Percentiles rank a stretch among this genome's conserved stretches.
phyloP scores from a whole-genome alignment of 2,888 invertebrate species.

The Herminia tarsipennalis region DNA sequence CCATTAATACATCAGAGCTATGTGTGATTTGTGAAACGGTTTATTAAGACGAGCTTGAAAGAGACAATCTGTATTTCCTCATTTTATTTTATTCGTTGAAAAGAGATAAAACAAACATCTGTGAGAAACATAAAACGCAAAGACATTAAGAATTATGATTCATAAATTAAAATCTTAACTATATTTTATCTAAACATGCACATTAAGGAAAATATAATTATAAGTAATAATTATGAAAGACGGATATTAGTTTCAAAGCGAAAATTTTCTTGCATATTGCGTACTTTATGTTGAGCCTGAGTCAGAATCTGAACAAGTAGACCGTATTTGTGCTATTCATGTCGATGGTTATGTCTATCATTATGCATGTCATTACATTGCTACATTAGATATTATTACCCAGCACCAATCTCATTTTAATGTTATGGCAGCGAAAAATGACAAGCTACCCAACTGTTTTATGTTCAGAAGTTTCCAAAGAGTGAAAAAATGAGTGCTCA shows the following conservation, averaged over 20 bases:
- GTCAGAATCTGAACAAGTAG: no score
- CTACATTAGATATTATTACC: no score
- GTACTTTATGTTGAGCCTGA: no score
- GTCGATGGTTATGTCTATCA: no score
- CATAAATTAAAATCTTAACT: conserved; percentile 28
- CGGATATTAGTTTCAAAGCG: conserved; percentile 9
- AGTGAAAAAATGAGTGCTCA: conserved; percentile 14
- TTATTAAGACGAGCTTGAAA: conserved; percentile 18
- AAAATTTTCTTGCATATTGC: conserved; percentile 7
- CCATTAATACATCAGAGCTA: conserved; percentile 15
- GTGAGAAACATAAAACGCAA: conserved; percentile 26
- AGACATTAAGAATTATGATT: conserved; percentile 21
- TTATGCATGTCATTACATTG: no score
- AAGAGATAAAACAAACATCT: conserved; percentile 20
- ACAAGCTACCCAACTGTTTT: conserved; percentile 6
- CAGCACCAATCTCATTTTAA: no score
- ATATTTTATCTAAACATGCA: conserved; percentile 24
- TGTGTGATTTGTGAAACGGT: conserved; percentile 17
- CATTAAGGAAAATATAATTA: no score
- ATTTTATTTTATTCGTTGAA: conserved; percentile 15
- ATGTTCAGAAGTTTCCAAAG: conserved; percentile 8
- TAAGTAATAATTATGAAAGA: conserved; percentile 25
- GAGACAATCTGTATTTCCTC: conserved; percentile 20
- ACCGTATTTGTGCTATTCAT: no score
- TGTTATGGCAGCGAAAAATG: no score